These are phyloP conservation scores for Octomys mimax DNA, from an alignment of 2,797 vertebrate genomes.

Conservation along the genomic window DNA sequence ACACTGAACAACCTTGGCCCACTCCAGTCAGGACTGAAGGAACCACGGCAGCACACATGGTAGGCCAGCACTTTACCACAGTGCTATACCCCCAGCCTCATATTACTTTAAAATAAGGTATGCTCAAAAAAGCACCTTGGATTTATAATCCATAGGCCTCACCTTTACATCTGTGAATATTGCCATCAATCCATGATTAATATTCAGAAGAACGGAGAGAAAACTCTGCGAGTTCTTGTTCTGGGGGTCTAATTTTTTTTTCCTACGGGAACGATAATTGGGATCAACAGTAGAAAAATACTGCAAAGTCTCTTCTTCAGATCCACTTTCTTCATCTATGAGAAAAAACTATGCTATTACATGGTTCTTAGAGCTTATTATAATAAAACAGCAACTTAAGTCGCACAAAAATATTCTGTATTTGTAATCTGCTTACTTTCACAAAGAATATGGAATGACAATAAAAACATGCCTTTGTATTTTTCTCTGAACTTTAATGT, in stretches of 20 bases:
- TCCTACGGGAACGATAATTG: slow-evolving; percentile 94
- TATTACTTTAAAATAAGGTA: not conserved
- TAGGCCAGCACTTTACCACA: not conserved
- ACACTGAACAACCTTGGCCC: not conserved
- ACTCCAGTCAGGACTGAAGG: not conserved
- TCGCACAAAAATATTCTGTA: not conserved
- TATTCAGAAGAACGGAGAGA: slow-evolving; percentile 94
- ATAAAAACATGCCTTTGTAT: not conserved
- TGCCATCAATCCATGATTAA: slow-evolving; percentile 95
- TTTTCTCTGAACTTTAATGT: slow-evolving; percentile 39
- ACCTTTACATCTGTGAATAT: slow-evolving; percentile 96
- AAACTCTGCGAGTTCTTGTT: slow-evolving; percentile 96
- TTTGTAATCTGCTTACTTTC: slow-evolving; percentile 15
- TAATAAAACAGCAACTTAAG: not conserved
- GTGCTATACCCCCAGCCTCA: not conserved
- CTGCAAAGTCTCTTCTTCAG: slow-evolving; percentile 96
- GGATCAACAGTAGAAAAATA: slow-evolving; percentile 94
- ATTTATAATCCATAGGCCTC: slow-evolving; percentile 50
- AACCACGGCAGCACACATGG: not conserved
- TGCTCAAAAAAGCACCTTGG: not conserved
- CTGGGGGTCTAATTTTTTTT: slow-evolving; percentile 94
- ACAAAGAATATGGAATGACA: not conserved
- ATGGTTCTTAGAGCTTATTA: slow-evolving; percentile 26
- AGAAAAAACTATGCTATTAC: slow-evolving; percentile 64
- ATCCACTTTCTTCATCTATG: slow-evolving; percentile 97